Base-by-base conservation (phyloP, 1,140 invertebrate species). In the Psilanteris sp. region DNA sequence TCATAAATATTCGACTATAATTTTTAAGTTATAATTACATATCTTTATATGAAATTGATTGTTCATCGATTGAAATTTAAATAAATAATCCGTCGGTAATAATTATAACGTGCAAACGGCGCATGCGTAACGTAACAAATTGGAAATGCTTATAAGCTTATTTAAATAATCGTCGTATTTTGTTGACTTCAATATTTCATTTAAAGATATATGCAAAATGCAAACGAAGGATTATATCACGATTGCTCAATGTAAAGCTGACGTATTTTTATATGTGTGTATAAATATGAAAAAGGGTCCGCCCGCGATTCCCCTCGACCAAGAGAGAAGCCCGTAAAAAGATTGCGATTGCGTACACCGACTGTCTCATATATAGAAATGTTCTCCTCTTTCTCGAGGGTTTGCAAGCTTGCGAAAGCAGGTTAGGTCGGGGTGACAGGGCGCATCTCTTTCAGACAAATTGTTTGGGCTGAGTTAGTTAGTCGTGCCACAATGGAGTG, bases 401-500 rank as follows among this genome's bases (percentile, higher is more conserved):
- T 55, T 48, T 61, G 39, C 24, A 70, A 66, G 73, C 24, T 72
- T 61, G 64, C 59, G 32, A 64, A 59, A 70, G 62, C 67, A 76
- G 62, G 66, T 76, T 70, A 72, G 46, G 43, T 74, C 70, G 72
- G 76, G 62, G 72, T 73, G 72, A 73, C 75, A 78, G 78, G 71
- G 67, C 75, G 77, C 77, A 66, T 79, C 73, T 80, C 80, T 74
- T 79, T 75, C 72, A 79, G 83, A 87, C 85, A 87, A 87, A 87
- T 87, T 87, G 85, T 87, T 87, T 85, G 83, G 84, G 82, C 81
- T 79, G 84, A 84, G 85, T 85, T 84, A 82, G 83, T 86, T 87
- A 85, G 85, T 81, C 79, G 82, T 62, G 78, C 82, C 78, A 79
- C 85, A 87, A 87, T 87, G 77, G 84, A 85, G 81, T 84, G 83